Evolutionary conservation across 2,797 vertebrate genomes (phyloP), one percentile per base, ranked within the genome.

Genomic region (Rhinogobio ventralis): DNA sequence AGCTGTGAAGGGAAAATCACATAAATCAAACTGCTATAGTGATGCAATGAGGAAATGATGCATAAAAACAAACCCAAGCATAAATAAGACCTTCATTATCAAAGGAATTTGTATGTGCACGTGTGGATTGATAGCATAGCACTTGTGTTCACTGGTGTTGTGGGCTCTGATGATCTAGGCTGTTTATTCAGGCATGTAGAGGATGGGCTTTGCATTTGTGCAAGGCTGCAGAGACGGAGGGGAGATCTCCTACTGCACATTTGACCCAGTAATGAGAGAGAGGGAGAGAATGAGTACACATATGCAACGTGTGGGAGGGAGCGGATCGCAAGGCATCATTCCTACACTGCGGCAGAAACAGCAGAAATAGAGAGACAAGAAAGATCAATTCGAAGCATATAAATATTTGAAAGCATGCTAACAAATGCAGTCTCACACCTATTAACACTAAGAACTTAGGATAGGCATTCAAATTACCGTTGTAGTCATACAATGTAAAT

Each of bases 221-320:
- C 62, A 68, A 68, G 53, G 62, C 75, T 69, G 11, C 72, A 68
- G 66, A 79, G 23, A 66, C 67, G 68, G 28, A 49, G 76, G 82
- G 45, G 7, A 51, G 25, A 60, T 86, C 82, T 87, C 78, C 51
- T 57, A 46, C 74, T 84, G 51, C 55, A 72, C 73, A 77, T 68
- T 89, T 89, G 83, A 89, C 86, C 88, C 85, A 89, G 74, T 89
- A 89, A 91, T 36, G 30, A 77, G 49, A 67, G 74, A 42, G 49
- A 33, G 85, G 55, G 33, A 79, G 57, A 62, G 71, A 82, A 28
- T 53, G 84, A 68, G 81, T 81, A 39, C 64, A 64, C 78, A 66
- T 79, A 74, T 84, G 74, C 39, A 72, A n/a, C 0, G 79, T 81
- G 71, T 71, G 57, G 90, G 89, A 89, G 89, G 90, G 86, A 88